Percentiles rank a stretch among this genome's conserved stretches.
phyloP scores from a whole-genome alignment of 2,888 invertebrate species.

The Criorhina ranunculi region DNA sequence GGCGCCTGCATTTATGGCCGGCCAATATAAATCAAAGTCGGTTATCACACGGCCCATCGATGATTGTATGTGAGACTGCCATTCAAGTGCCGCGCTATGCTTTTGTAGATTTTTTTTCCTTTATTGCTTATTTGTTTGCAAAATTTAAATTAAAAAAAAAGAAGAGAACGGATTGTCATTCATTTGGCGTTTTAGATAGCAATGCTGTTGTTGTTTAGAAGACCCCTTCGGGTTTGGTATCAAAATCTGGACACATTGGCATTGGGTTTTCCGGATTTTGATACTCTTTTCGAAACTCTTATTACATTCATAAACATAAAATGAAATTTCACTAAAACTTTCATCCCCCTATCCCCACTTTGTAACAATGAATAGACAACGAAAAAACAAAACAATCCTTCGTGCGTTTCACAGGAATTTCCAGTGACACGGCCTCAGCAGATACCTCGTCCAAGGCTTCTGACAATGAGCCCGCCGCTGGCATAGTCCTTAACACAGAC shows the following conservation, averaged over 20 bases:
- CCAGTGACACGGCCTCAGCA: conserved; percentile 79
- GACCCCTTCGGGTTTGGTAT: too few relatives aligned
- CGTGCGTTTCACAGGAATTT: conserved; percentile 84
- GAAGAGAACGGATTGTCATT: conserved; percentile 54
- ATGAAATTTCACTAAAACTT: conserved; percentile 38
- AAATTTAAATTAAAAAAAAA: conserved; percentile 59
- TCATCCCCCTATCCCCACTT: conserved; percentile 41
- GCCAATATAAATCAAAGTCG: conserved; percentile 68
- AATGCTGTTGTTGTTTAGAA: conserved; percentile 29
- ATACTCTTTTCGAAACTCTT: too few relatives aligned
- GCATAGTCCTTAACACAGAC: conserved; percentile 57
- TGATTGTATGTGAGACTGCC: conserved; percentile 43
- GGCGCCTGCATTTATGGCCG: conserved; percentile 78
- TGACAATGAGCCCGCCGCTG: conserved; percentile 75
- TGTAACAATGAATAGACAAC: conserved; percentile 33
- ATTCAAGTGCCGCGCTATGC: conserved; percentile 59
- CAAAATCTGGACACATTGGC: too few relatives aligned
- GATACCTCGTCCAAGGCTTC: conserved; percentile 78
- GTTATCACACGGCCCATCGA: conserved; percentile 58
- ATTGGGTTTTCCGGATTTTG: too few relatives aligned
- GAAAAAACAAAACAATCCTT: conserved; percentile 58
- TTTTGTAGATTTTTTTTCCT: conserved; percentile 47
- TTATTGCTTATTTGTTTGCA: conserved; percentile 62
- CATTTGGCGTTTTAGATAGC: conserved; percentile 70
- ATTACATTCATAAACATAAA: conserved; percentile 32